phyloP scores from a whole-genome alignment of 2,888 invertebrate species.

The Calliopum simillimum region DNA sequence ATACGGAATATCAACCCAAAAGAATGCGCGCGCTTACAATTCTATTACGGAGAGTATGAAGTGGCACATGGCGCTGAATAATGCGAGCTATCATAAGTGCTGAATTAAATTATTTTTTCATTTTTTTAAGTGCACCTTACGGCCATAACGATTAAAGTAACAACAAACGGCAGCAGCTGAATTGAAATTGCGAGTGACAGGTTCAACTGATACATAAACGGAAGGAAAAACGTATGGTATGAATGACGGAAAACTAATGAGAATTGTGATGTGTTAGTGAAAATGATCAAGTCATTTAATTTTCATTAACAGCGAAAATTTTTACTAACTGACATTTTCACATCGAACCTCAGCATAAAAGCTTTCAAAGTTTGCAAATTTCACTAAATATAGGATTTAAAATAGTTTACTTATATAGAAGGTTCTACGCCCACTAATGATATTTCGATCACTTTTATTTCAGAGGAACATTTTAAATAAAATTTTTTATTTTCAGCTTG shows the following conservation, averaged over 20 bases:
- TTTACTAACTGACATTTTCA: neutral
- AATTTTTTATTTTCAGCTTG: no score
- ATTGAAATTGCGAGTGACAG: conserved; percentile 10
- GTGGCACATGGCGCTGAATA: conserved; percentile 33
- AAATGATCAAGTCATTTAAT: neutral
- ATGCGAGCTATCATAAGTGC: conserved; percentile 31
- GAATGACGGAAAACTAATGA: neutral
- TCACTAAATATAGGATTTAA: no score
- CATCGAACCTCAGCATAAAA: no score
- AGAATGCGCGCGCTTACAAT: neutral
- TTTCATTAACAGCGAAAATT: neutral
- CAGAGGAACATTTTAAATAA: no score
- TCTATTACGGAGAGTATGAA: neutral
- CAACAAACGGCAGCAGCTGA: conserved; percentile 15
- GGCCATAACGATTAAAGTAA: neutral
- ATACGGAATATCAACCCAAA: conserved; percentile 21
- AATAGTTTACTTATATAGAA: no score
- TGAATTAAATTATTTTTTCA: conserved; percentile 29
- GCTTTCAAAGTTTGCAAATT: no score
- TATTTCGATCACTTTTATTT: no score
- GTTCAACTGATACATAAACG: conserved; percentile 11
- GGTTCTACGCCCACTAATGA: no score
- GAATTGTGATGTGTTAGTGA: neutral
- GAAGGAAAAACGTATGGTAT: neutral
- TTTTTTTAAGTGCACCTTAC: neutral